Evolutionary conservation across 2,888 invertebrate genomes (phyloP).

Genomic region (Perithous albicinctus): DNA sequence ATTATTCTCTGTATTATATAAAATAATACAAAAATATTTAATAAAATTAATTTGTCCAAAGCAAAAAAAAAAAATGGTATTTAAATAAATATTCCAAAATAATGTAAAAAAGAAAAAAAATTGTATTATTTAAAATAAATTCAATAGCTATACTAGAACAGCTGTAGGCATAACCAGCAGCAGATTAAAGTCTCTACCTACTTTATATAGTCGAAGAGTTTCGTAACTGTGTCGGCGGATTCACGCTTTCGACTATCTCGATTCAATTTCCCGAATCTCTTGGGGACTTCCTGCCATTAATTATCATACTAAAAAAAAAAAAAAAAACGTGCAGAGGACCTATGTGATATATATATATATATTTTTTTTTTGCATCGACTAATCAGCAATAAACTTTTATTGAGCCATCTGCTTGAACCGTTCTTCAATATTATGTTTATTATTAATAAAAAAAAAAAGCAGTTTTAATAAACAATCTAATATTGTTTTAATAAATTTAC

Average conservation of each 20-base stretch:
- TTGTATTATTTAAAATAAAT: not conserved
- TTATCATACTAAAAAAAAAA: slow-evolving; percentile 2
- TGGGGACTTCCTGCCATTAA: slow-evolving; percentile 2
- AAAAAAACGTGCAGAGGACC: not conserved
- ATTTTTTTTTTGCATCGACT: not conserved
- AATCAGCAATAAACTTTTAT: not conserved
- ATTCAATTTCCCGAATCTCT: slow-evolving; percentile 15
- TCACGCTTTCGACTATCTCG: slow-evolving; percentile 11
- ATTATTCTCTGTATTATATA: too few species aligned
- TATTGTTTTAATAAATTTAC: too few species aligned
- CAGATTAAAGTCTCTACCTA: not conserved
- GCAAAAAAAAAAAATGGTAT: too few species aligned
- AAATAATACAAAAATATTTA: too few species aligned
- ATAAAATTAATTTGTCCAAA: too few species aligned
- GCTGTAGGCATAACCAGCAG: not conserved
- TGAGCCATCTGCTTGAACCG: not conserved
- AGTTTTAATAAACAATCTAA: not conserved
- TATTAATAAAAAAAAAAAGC: not conserved
- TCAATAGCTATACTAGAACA: not conserved
- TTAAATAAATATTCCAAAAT: not conserved
- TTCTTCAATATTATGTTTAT: not conserved
- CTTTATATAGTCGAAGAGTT: slow-evolving; percentile 2
- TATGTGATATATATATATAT: too few species aligned
- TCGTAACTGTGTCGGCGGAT: slow-evolving; percentile 14
- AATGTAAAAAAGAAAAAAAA: not conserved